Conservation (phyloP, 2,113 vertebrate species). For the Chaetorhynchus papuensis region DNA sequence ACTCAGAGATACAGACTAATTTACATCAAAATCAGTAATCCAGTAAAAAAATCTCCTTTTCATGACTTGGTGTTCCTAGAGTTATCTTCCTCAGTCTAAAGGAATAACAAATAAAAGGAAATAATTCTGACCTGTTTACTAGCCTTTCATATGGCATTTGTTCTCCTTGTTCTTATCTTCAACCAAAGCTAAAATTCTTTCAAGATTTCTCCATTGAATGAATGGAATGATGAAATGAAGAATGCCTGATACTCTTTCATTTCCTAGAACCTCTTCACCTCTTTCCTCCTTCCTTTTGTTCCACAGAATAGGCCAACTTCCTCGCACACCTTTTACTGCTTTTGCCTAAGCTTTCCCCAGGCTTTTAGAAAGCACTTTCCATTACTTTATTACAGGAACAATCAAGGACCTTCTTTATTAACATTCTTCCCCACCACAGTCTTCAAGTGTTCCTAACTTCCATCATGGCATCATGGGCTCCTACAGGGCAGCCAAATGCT, state of each 20-base stretch:
- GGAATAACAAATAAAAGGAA: not conserved
- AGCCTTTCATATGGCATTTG: not conserved
- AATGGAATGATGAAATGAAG: not conserved
- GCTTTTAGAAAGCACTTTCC: not conserved
- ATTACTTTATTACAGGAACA: not conserved
- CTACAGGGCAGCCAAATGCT: not conserved
- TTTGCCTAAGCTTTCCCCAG: not conserved
- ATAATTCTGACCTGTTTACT: not conserved
- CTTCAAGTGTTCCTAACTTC: not conserved
- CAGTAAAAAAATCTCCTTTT: not conserved
- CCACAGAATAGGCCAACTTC: not conserved
- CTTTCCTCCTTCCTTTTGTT: not conserved
- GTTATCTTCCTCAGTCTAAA: not conserved
- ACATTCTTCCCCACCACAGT: not conserved
- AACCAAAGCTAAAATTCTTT: not conserved
- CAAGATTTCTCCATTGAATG: not conserved
- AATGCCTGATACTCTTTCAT: not conserved
- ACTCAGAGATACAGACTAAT: not conserved
- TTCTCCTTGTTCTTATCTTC: not conserved
- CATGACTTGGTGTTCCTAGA: not conserved
- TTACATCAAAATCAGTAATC: not conserved
- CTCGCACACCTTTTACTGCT: not conserved
- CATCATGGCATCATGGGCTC: not conserved
- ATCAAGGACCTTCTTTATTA: not conserved
- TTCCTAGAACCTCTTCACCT: not conserved